Base-by-base conservation (phyloP, 2,797 vertebrate genomes). In the Sebastes elongatus region DNA sequence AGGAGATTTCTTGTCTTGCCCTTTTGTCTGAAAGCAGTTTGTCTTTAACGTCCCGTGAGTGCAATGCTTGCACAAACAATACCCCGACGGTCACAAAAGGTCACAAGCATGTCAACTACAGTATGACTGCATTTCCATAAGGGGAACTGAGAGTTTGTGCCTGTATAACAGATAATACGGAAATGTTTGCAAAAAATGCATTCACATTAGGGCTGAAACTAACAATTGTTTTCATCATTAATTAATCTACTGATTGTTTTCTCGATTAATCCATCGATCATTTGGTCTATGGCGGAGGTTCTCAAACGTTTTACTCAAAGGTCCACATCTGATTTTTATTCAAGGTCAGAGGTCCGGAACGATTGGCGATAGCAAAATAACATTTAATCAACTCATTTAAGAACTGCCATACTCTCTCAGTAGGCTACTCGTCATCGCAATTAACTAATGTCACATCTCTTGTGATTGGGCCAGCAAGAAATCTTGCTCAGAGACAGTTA, bases 1-100 rank as follows among this genome's bases (percentile, higher is more conserved):
- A 14, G 52, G 33, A 52, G 42, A 3, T 78, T 82, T 73, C 6
- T 76, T 23, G 10, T 10, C 5, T 27, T 80, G 67, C 33, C 66
- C 69, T 82, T 32, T 52, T 75, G 60, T 66, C 32, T 88, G 20
- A 67, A 46, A 61, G 63, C 74, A 71, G 23, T 86, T 91, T 82
- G 80, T 87, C 76, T 75, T 13, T 3, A 70, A 14, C 2, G 13
- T 82, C 80, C 71, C 82, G n/a, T 5, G 80, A 85, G 66, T 30
- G 10, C 3, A 2, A 55, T 14, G 52, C 62, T 62, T 30, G 65
- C 22, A 33, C 22, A 82, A 81, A 74, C 52, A 82, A 7, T 70
- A 52, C 25, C 56, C 35, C 6, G 3, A 14, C 7, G 38, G 86
- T 81, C 71, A 76, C 49, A 49, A 71, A 78, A 27, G 84, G 75